Base-by-base conservation (phyloP, 2,113 vertebrate species). In the Corydoras maculifer region DNA sequence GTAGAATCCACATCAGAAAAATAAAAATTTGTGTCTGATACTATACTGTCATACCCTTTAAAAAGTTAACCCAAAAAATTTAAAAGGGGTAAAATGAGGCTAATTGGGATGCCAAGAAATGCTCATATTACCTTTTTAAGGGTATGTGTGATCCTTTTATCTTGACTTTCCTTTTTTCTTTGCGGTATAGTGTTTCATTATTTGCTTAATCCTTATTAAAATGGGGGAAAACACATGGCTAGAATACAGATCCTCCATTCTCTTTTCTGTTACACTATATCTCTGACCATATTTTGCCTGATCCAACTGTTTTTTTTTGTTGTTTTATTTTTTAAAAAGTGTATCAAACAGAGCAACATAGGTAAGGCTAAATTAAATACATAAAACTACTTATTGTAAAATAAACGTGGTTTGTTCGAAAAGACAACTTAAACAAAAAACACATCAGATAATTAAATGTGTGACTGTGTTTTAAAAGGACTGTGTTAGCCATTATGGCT, bases 151-250 rank as follows among this genome's bases (percentile, higher is more conserved):
- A 77, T 82, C 74, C 65, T 68, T 61, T 77, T 76, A 76, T 73
- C 18, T 51, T 70, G 12, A 67, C 61, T 62, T 74, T 57, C 50
- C 58, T 69, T 53, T 70, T 62, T 70, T 51, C 15, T 62, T 62
- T 11, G 35, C 35, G 1, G 62, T 73, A 81, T 79, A 65, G 55
- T 57, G 49, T 78, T 80, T 73, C 75, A 69, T 75, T 64, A 77
- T 77, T 77, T 78, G 69, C 75, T 73, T 75, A 80, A 80, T 75
- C 72, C 78, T 71, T 66, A 70, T 70, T 74, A 76, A 79, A 75
- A 68, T 65, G 15, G 63, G 65, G 25, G 14, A 9, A 13, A 53
- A 57, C 60, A 54, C 35, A 11, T 32, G 69, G 49, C 31, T 62
- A 73, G 64, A 69, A 67, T 25, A 60, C 53, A 58, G 58, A 48